Evolutionary conservation across 2,888 invertebrate species (phyloP).

Genomic region (Tipula vernalis): DNA sequence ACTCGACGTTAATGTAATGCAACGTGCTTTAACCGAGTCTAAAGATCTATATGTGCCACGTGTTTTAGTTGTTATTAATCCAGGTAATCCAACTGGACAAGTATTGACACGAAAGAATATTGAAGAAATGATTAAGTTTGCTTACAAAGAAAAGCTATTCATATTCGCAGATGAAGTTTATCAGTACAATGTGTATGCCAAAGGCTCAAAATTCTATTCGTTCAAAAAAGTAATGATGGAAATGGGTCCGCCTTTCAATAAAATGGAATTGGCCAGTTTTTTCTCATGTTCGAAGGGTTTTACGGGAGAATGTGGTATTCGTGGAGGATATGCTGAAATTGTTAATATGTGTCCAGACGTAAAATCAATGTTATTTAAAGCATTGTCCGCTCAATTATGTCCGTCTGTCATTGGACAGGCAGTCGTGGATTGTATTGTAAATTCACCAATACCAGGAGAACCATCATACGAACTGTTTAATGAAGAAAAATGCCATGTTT

Average conservation of each 20-base stretch:
- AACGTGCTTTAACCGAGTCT: slow-evolving; percentile 57
- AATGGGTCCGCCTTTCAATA: slow-evolving; percentile 76
- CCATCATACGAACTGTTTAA: slow-evolving; percentile 71
- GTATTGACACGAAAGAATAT: slow-evolving; percentile 85
- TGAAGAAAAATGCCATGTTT: slow-evolving; percentile 58
- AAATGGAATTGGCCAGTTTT: slow-evolving; percentile 86
- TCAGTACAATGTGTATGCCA: slow-evolving; percentile 91
- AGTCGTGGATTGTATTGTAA: slow-evolving; percentile 80
- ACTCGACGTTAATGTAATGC: slow-evolving; percentile 63
- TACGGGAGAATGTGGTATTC: slow-evolving; percentile 88
- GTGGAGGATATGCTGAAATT: slow-evolving; percentile 92
- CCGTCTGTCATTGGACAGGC: slow-evolving; percentile 87
- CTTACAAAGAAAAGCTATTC: slow-evolving; percentile 70
- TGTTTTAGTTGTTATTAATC: slow-evolving; percentile 90
- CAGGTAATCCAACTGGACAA: slow-evolving; percentile 96
- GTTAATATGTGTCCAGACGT: slow-evolving; percentile 73
- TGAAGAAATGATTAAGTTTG: slow-evolving; percentile 82
- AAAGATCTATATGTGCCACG: slow-evolving; percentile 52
- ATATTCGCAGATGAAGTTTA: slow-evolving; percentile 92
- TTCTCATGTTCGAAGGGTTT: slow-evolving; percentile 96
- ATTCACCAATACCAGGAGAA: slow-evolving; percentile 74
- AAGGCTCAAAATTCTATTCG: slow-evolving; percentile 76
- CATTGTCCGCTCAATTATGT: slow-evolving; percentile 88
- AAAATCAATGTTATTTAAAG: slow-evolving; percentile 74
- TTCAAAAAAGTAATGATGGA: slow-evolving; percentile 89